Conservation (phyloP, 2,797 vertebrate genomes). For the Amphiprion clarkii region DNA sequence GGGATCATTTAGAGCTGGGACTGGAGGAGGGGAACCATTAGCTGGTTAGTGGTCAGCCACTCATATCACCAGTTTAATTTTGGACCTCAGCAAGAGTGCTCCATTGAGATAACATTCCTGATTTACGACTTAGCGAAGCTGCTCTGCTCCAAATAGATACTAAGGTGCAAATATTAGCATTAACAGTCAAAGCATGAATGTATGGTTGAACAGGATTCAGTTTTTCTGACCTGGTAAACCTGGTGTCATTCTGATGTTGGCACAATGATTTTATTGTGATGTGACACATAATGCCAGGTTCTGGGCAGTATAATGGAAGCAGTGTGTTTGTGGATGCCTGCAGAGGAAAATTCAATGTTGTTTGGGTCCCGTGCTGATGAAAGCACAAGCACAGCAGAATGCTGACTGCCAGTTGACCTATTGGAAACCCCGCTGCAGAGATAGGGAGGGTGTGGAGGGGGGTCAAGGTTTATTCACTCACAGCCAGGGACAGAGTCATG, state of each 20-base stretch:
- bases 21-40: constrained; percentile 42
- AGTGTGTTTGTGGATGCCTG: constrained; percentile 82
- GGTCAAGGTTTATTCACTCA: constrained; percentile 60
- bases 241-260: constrained; percentile 51
- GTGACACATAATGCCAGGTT: constrained; percentile 72
- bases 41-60: constrained; percentile 71
- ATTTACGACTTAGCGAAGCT: constrained; percentile 8
- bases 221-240: constrained; percentile 64
- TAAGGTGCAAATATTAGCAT: constrained; percentile 11
- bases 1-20: constrained; percentile 55
- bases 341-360: constrained; percentile 79
- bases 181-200: neutral
- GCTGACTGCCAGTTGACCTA: constrained; percentile 76
- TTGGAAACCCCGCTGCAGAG: constrained; percentile 69
- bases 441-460: constrained; percentile 36
- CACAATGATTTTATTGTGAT: constrained; percentile 80
- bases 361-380: constrained; percentile 76
- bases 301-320: constrained; percentile 77
- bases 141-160: constrained; percentile 24
- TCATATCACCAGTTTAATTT: constrained; percentile 57
- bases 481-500: constrained; percentile 81
- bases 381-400: constrained; percentile 84
- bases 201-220: constrained; percentile 30
- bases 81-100: constrained; percentile 34
- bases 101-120: constrained; percentile 29